Evolutionary conservation across 2,888 invertebrate species (phyloP).

Genomic region (Tetragonisca angustula): DNA sequence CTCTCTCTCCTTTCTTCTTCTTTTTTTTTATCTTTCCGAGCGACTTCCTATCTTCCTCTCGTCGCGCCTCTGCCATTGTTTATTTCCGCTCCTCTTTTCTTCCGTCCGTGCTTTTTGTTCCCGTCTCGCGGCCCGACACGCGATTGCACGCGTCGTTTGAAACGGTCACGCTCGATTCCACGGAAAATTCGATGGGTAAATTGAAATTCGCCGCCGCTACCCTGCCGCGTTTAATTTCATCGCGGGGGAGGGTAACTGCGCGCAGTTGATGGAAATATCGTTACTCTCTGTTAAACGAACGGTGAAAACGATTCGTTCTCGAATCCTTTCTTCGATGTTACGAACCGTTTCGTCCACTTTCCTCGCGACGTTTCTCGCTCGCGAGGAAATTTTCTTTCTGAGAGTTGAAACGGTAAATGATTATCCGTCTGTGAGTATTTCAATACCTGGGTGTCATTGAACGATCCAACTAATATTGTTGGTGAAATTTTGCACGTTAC

Average conservation of each 20-base stretch:
- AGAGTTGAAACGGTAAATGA: not conserved
- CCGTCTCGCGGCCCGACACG: not conserved
- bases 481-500: not conserved
- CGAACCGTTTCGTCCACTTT: too few species aligned
- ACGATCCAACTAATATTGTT: not conserved
- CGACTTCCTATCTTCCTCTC: not conserved
- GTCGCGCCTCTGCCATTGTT: not conserved
- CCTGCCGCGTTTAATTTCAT: slow-evolving; percentile 22
- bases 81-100: not conserved
- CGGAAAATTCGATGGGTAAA: slow-evolving; percentile 20
- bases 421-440: not conserved
- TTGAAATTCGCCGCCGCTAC: slow-evolving; percentile 30
- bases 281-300: slow-evolving; percentile 22
- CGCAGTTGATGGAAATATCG: slow-evolving; percentile 13
- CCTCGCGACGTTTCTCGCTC: not conserved
- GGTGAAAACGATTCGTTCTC: not conserved
- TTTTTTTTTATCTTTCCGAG: too few species aligned
- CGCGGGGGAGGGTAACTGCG: not conserved
- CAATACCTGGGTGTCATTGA: not conserved
- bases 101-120: not conserved
- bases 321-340: not conserved
- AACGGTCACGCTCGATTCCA: slow-evolving; percentile 33
- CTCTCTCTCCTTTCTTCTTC: not conserved
- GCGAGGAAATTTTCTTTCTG: not conserved
- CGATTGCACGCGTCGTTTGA: slow-evolving; percentile 23